Conservation (phyloP, 2,113 vertebrate genomes). For the Esox niger region DNA sequence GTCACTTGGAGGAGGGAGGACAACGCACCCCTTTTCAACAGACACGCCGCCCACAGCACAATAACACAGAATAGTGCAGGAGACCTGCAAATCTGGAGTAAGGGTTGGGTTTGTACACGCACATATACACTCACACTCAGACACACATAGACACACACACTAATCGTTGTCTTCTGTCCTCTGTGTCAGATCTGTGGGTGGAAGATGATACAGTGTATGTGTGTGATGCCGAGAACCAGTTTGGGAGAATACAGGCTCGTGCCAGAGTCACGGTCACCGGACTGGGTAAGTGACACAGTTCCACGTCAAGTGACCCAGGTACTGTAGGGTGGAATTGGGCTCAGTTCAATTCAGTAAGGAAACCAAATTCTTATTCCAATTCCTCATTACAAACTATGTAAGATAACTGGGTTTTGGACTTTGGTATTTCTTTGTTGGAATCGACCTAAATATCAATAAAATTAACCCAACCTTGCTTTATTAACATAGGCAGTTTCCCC, state of each 20-base stretch:
- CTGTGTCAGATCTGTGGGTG: conserved; percentile 83
- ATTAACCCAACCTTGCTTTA: no score
- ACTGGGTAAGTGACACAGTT: conserved; percentile 75
- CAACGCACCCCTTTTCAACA: conserved; percentile 71
- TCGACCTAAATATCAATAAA: no score
- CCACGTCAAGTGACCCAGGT: background rate
- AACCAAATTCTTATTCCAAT: no score
- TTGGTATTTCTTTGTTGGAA: no score
- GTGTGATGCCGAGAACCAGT: conserved; percentile 94
- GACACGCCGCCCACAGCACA: conserved; percentile 65
- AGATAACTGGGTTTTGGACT: no score
- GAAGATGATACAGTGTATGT: conserved; percentile 85
- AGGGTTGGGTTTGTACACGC: conserved; percentile 15
- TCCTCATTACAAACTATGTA: no score
- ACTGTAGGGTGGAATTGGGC: background rate
- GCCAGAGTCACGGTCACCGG: conserved; percentile 86
- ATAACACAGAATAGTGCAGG: conserved; percentile 72
- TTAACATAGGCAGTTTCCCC: no score
- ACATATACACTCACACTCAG: background rate
- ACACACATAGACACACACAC: background rate
- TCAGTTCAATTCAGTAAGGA: no score
- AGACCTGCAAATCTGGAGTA: conserved; percentile 83
- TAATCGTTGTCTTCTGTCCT: conserved; percentile 6
- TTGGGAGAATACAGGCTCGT: conserved; percentile 84
- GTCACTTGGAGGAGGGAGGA: conserved; percentile 83